Percentiles rank a stretch among this genome's conserved stretches.
These are phyloP conservation scores for Megaceryle alcyon DNA, from an alignment of 2,797 vertebrate species.

Conservation along the genomic window DNA sequence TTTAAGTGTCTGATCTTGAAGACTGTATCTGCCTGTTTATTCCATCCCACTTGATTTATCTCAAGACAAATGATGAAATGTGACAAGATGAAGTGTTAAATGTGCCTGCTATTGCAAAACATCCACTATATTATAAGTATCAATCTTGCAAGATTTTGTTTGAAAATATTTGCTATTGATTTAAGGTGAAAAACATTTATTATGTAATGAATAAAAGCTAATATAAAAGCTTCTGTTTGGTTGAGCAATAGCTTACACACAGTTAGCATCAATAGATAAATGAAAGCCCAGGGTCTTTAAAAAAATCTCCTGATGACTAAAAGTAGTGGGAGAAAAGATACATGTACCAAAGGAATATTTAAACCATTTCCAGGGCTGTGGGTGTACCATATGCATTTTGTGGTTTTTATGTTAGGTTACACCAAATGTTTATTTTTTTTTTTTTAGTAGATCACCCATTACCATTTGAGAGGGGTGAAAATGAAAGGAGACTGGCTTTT, in stretches of 20 bases:
- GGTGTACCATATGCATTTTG: conserved; percentile 3
- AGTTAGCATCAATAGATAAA: background rate
- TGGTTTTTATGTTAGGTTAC: background rate
- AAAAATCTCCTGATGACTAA: background rate
- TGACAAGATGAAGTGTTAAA: background rate
- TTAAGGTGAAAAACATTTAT: background rate
- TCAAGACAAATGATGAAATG: background rate
- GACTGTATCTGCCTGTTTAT: background rate
- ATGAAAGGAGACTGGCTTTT: background rate
- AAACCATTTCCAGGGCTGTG: background rate
- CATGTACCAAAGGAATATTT: background rate
- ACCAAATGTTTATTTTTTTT: background rate
- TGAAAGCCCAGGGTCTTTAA: background rate
- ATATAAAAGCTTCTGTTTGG: background rate
- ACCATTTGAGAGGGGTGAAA: background rate
- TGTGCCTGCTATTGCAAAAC: background rate
- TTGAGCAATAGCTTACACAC: background rate
- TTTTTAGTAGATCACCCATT: background rate
- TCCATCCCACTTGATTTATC: background rate
- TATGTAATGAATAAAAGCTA: background rate
- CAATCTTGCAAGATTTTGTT: background rate
- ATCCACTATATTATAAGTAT: background rate
- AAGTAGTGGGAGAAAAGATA: background rate
- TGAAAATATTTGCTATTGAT: background rate
- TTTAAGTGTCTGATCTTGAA: background rate